These are phyloP conservation scores for Astyanax mexicanus DNA, from an alignment of 2,797 vertebrate species.

Conservation along the genomic window DNA sequence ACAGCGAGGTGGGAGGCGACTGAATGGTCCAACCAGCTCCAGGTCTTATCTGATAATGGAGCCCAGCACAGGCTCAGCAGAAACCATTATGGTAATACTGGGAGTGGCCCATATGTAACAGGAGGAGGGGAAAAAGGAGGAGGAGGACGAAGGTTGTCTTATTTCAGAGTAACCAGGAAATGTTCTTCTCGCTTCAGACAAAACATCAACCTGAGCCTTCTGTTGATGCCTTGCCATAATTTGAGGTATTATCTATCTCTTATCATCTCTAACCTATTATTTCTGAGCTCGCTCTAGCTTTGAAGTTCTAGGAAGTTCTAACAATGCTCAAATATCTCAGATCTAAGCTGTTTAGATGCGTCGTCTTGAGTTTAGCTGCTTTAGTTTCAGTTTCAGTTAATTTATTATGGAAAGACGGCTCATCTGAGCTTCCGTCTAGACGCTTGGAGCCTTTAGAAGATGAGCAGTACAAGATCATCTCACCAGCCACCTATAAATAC, in stretches of 20 bases:
- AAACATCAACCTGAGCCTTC: not conserved
- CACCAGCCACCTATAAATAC: conserved; percentile 74
- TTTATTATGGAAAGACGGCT: not conserved
- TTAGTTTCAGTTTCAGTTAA: conserved; percentile 1
- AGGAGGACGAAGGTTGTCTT: not conserved
- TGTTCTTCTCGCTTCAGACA: no score
- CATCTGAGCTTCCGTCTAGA: not conserved
- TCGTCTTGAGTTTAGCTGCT: conserved; percentile 1
- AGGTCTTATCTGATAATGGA: not conserved
- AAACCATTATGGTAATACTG: not conserved
- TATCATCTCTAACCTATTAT: not conserved
- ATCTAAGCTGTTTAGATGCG: not conserved
- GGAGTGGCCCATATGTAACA: not conserved
- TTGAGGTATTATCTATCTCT: no score
- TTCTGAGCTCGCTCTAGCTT: not conserved
- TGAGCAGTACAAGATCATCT: conserved; percentile 58
- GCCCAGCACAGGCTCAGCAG: no score
- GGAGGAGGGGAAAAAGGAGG: not conserved
- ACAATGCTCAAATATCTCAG: not conserved
- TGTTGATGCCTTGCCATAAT: no score
- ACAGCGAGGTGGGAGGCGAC: not conserved
- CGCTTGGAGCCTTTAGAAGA: conserved; percentile 7
- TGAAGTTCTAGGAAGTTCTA: not conserved
- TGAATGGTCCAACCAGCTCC: no score
- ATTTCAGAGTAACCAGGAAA: no score